Percentiles rank a stretch among this genome's conserved stretches.
phyloP scores from a whole-genome alignment of 2,888 invertebrate species.

The Rhaphigaster nebulosa region DNA sequence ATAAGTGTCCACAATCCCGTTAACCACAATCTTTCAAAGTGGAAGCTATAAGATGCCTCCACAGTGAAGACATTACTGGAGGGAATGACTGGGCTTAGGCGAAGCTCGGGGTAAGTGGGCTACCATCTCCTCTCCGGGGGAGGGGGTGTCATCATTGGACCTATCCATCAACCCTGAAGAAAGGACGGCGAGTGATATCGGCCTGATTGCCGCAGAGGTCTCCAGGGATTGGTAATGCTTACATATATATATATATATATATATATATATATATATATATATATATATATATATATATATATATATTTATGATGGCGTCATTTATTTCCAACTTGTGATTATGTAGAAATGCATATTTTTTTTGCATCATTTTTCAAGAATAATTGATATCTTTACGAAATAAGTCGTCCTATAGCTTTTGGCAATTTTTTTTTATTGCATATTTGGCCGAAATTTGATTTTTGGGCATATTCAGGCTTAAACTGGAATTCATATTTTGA shows the following conservation, averaged over 20 bases:
- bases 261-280: neutral
- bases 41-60: neutral
- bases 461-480: no score
- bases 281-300: no score
- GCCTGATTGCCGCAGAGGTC: neutral
- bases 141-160: neutral
- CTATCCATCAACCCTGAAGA: slow-evolving; percentile 11
- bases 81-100: neutral
- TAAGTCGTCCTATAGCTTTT: no score
- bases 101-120: slow-evolving; percentile 24
- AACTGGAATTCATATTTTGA: no score
- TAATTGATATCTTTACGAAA: no score
- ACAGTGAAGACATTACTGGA: neutral
- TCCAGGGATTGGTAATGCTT: neutral
- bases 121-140: neutral
- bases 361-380: no score
- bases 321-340: no score
- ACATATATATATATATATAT: neutral
- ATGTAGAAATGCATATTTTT: no score
- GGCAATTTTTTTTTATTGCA: no score
- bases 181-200: neutral
- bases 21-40: slow-evolving; percentile 10
- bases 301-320: no score
- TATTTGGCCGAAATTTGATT: no score
- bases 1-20: neutral